Percentiles rank a stretch among this genome's conserved stretches.
Conservation (phyloP, 2,113 vertebrate genomes). For the Crotophaga sulcirostris region DNA sequence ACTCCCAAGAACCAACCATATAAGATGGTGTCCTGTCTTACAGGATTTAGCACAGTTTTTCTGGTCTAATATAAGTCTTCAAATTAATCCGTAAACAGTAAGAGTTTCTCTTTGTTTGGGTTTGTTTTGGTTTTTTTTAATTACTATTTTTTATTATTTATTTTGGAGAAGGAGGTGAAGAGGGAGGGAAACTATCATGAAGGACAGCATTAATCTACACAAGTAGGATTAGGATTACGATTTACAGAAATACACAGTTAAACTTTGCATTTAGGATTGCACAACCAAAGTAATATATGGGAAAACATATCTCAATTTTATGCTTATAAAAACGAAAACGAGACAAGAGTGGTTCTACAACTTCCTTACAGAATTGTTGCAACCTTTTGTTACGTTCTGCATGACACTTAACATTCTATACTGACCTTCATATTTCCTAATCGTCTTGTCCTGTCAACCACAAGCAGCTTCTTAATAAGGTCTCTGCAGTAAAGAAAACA, state of each 20-base stretch:
- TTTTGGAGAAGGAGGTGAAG: not conserved
- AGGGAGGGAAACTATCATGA: not conserved
- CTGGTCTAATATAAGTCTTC: not conserved
- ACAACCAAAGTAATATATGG: not conserved
- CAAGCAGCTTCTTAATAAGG: slow-evolving; percentile 94
- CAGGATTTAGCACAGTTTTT: not conserved
- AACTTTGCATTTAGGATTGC: not conserved
- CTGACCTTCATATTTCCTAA: slow-evolving; percentile 97
- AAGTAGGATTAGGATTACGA: not conserved
- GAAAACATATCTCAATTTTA: not conserved
- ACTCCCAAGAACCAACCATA: not conserved
- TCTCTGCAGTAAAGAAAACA: slow-evolving; percentile 78
- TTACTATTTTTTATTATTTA: too few relatives aligned
- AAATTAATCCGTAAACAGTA: not conserved
- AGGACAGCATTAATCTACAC: not conserved
- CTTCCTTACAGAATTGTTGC: not conserved
- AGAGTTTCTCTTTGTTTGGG: not conserved
- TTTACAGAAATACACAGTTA: not conserved
- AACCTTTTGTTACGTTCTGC: not conserved
- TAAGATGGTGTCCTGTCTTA: not conserved
- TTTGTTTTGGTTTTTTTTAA: too few relatives aligned
- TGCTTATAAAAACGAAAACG: not conserved
- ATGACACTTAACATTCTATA: not conserved
- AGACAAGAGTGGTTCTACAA: not conserved
- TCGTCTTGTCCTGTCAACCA: slow-evolving; percentile 89